A percentile compares a stretch with the other conserved stretches of the same genome.
Conservation (phyloP, 2,113 vertebrate genomes). For the Phalacrocorax carbo region DNA sequence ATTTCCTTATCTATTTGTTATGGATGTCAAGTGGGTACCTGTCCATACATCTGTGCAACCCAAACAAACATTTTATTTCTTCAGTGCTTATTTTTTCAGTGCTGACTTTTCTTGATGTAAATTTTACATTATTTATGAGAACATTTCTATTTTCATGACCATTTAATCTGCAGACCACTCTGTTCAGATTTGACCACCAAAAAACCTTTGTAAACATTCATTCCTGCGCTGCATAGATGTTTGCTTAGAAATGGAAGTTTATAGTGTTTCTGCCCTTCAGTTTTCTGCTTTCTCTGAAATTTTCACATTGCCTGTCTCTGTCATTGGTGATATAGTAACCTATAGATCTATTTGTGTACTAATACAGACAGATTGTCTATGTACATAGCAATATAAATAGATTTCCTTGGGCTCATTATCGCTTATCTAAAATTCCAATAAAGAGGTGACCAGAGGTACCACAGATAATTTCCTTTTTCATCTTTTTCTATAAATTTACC, state of each 20-base stretch:
- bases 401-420: neutral
- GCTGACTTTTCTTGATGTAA: neutral
- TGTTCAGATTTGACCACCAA: neutral
- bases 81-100: neutral
- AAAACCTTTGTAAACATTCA: neutral
- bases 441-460: neutral
- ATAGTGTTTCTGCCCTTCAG: neutral
- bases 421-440: neutral
- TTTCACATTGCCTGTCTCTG: neutral
- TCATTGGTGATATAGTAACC: neutral
- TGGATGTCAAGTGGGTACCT: neutral
- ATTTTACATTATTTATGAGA: neutral
- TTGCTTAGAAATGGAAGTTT: neutral
- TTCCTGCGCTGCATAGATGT: neutral
- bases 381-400: neutral
- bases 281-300: neutral
- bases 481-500: neutral
- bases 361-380: neutral
- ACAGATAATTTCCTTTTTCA: neutral
- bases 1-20: neutral
- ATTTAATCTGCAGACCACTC: neutral
- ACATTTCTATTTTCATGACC: neutral
- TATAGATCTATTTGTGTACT: neutral
- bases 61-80: neutral
- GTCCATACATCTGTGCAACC: neutral